phyloP scores from a whole-genome alignment of 2,797 vertebrate genomes.

The Babyrousa celebensis region DNA sequence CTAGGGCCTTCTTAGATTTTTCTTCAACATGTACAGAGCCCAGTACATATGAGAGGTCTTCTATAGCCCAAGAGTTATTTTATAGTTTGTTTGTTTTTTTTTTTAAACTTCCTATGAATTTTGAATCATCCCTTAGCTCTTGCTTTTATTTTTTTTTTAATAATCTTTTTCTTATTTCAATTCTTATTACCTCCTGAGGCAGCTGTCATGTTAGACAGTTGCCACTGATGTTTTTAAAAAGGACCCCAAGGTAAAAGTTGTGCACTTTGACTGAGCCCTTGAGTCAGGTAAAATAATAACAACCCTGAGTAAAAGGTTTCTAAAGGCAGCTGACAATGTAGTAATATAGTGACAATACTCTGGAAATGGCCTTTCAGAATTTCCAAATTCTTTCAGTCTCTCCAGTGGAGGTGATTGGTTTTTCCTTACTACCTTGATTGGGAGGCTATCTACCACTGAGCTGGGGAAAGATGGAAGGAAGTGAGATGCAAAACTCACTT shows the following conservation, averaged over 20 bases:
- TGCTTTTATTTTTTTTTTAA: background rate
- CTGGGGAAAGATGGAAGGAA: background rate
- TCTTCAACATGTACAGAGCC: fast-evolving
- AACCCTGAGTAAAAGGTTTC: background rate
- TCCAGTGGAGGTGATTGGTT: background rate
- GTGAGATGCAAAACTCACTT: background rate
- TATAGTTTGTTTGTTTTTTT: background rate
- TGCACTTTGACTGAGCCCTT: background rate
- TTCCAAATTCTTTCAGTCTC: background rate
- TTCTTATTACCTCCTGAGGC: background rate
- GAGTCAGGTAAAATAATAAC: background rate
- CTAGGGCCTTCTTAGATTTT: too few species aligned
- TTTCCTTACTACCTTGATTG: background rate
- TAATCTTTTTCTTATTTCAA: background rate
- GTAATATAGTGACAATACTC: background rate
- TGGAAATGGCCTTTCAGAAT: too few species aligned
- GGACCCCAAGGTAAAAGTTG: background rate
- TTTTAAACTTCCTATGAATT: background rate
- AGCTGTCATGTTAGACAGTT: background rate
- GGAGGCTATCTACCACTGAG: background rate
- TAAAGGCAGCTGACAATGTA: background rate
- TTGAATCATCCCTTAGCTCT: background rate
- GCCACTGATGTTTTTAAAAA: background rate
- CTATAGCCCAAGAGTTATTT: background rate
- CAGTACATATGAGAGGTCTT: too few species aligned